Base-by-base conservation (phyloP, 1,140 invertebrate species). In the Melipona quadrifasciata region DNA sequence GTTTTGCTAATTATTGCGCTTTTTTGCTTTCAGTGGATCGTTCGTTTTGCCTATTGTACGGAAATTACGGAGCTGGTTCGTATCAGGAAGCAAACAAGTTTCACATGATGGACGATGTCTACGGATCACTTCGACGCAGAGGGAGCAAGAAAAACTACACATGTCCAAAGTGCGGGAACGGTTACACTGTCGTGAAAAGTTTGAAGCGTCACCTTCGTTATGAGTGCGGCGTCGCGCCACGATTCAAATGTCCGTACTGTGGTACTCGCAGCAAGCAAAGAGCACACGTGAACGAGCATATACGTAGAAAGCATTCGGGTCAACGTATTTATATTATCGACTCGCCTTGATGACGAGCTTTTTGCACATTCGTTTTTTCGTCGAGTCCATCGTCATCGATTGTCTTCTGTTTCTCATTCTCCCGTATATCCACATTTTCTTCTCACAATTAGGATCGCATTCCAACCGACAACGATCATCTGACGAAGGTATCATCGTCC, bases 121-220 rank as follows among this genome's bases (percentile, higher is more conserved):
- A 61, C 31, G 84, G 34, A 4, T 24, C 78, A 19, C 27, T 27
- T 17, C 51, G 86, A 19, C 68, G 55, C 24, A 55, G 73, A 5
- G 82, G 79, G 12, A 74, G 51, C 65, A 74, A 57, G 68, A 70
- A 64, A 17, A 86, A 89, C 76, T 90, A 91, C 83, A 53, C 89
- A 5, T 96, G 96, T 80, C 93, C 94, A 39, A 95, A 95, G 70
- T 96, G 96, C 82, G 96, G 96, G 31, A 96, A 96, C 47, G 94
- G 94, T 39, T 96, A 96, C 90, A 94, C 93, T 27, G 94, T 95
- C 11, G 94, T 94, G 70, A 96, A 96, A 80, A 96, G 96, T 80
- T 91, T 97, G n/a, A 95, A 95, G 74, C 94, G 96, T 11, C 96
- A 97, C 86, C 94, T 96, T 80, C 95, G 95, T 71, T 96, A 96